A percentile compares a stretch with the other conserved stretches of the same genome.
Evolutionary conservation across 2,113 vertebrate genomes (phyloP).

Genomic region (Nestor notabilis): DNA sequence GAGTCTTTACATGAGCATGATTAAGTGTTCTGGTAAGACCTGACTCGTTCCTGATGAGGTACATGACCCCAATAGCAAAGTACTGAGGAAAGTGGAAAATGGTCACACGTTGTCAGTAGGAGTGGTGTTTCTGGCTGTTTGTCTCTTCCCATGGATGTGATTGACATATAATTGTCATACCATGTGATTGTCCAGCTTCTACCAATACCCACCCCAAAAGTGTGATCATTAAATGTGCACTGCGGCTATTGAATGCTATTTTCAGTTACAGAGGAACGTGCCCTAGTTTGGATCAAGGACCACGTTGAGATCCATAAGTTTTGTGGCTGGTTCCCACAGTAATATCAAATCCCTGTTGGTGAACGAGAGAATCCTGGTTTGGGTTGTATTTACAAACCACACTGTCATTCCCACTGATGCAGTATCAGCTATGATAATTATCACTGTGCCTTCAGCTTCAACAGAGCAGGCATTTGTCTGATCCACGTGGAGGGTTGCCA

Average conservation of each 20-base stretch:
- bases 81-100: neutral
- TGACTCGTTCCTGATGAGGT: neutral
- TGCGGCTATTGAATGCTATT: constrained; percentile 40
- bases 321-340: constrained; percentile 79
- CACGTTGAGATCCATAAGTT: constrained; percentile 68
- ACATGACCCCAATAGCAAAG: neutral
- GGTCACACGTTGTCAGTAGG: neutral
- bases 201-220: neutral
- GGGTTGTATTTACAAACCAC: constrained; percentile 87
- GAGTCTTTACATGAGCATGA: neutral
- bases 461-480: constrained; percentile 83
- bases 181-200: neutral
- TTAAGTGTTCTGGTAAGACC: neutral
- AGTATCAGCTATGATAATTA: constrained; percentile 79
- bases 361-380: constrained; percentile 78
- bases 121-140: neutral
- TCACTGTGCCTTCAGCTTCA: constrained; percentile 78
- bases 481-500: constrained; percentile 80
- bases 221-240: neutral
- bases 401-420: constrained; percentile 79
- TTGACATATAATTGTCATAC: neutral
- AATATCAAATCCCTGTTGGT: constrained; percentile 78
- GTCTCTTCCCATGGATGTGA: neutral
- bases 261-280: neutral
- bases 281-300: constrained; percentile 67